Conservation (phyloP, 2,797 vertebrate genomes). For the Pygocentrus nattereri region DNA sequence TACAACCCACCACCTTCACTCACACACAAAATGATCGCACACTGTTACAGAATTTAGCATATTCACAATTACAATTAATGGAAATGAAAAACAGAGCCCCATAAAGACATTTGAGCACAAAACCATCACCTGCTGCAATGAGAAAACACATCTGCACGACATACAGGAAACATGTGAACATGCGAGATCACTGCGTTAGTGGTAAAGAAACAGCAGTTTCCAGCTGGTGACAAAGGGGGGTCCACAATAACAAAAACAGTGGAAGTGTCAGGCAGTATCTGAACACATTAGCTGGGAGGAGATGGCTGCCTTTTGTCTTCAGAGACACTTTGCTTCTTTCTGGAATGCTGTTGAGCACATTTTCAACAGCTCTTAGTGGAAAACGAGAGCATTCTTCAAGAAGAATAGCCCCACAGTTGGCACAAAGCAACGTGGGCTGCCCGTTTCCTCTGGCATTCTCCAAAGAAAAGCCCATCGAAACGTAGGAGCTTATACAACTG, state of each 20-base stretch:
- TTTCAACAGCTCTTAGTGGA: background rate
- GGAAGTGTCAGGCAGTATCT: background rate
- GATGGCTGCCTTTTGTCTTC: background rate
- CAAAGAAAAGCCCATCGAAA: background rate
- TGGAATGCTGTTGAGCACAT: slow-evolving; percentile 17
- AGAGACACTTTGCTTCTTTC: background rate
- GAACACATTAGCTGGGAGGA: background rate
- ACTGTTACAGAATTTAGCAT: background rate
- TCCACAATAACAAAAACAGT: background rate
- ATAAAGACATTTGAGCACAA: background rate
- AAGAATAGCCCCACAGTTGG: slow-evolving; percentile 28
- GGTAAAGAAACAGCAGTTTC: slow-evolving; percentile 8
- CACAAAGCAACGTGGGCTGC: background rate
- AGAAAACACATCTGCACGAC: slow-evolving; percentile 26
- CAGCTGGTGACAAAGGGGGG: background rate
- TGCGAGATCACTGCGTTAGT: background rate
- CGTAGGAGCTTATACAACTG: background rate
- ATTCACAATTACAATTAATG: background rate
- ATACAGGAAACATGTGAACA: background rate
- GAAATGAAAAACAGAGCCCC: background rate
- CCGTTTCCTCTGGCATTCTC: slow-evolving; percentile 13
- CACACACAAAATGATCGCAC: background rate
- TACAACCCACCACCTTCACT: slow-evolving; percentile 8
- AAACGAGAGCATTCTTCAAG: background rate
- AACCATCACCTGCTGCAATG: background rate